Evolutionary conservation across 2,797 vertebrate genomes (phyloP), one percentile per base, ranked within the genome.

Genomic region (Jordanella pulchra): DNA sequence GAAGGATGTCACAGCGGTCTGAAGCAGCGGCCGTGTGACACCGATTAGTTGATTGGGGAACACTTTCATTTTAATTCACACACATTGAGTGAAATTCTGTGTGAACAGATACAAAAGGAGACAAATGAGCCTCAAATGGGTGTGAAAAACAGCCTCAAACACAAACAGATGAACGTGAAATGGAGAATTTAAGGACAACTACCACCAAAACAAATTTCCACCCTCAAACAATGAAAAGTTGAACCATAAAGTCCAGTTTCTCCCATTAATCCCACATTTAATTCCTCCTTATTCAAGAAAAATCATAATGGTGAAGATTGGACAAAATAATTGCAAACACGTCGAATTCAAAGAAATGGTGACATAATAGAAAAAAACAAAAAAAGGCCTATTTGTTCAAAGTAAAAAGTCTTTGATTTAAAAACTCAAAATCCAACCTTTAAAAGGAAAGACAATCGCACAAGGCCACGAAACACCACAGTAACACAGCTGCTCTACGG

Each of bases 401-500:
- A 25, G n/a, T 42, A 42, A 23, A n/a, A n/a, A 61, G 32, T 72
- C n/a, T 66, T 23, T 54, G 23, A 70, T 39, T 28, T 15, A 42
- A 64, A 42, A 79, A 65, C 28, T 50, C 30, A 65, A 75, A 45
- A 23, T 21, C 21, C 7, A 55, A 50, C 35, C 35, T 39, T 35
- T 0, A 35, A 56, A 71, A 77, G 70, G 66, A 73, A 78, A 15
- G 45, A 58, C 73, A 75, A 18, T 67, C 78, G 80, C 44, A 86
- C 82, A 89, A 91, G 88, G 90, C 88, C 88, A 90, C 88, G 73
- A 80, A 83, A 83, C 78, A 84, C 72, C 82, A 84, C 56, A 68
- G 14, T 17, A 18, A 71, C 68, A 84, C 77, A 77, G 79, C 79
- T 76, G 80, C 82, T 86, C 73, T 85, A 86, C 90, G 89, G 90